These are phyloP conservation scores for Pseudachorutes palmiensis DNA, from an alignment of 1,140 invertebrate species.

Conservation along the genomic window DNA sequence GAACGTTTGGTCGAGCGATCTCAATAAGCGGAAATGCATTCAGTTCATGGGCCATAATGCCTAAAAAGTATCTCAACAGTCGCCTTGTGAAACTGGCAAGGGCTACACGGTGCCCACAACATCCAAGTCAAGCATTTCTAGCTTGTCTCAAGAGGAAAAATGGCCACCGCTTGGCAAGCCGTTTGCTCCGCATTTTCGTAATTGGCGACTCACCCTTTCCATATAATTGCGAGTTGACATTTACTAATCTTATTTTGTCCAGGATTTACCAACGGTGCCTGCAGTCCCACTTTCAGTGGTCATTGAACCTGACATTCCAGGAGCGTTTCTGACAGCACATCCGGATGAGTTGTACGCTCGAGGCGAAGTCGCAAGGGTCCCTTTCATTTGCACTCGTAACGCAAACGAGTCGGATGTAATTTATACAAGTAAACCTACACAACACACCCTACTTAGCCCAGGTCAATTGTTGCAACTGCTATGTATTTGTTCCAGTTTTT, in stretches of 20 bases:
- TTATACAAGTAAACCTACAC: too few species aligned
- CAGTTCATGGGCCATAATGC: not conserved
- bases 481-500: not conserved
- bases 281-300: conserved; percentile 15
- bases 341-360: conserved; percentile 19
- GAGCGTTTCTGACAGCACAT: conserved; percentile 16
- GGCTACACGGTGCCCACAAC: not conserved
- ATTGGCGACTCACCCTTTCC: too few species aligned
- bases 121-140: not conserved
- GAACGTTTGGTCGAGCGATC: not conserved
- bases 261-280: conserved; percentile 16
- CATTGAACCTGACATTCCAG: not conserved
- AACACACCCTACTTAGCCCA: too few species aligned
- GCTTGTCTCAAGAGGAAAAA: not conserved
- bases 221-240: not conserved
- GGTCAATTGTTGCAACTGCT: too few species aligned
- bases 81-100: not conserved
- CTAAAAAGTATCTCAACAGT: not conserved
- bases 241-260: not conserved
- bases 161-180: not conserved
- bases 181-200: not conserved
- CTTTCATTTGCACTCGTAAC: conserved; percentile 20
- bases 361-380: conserved; percentile 16
- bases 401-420: conserved; percentile 16
- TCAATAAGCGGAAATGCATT: conserved; percentile 7